These are phyloP conservation scores for Strigamia transsilvanica DNA, from an alignment of 2,888 invertebrate genomes.

Conservation along the genomic window DNA sequence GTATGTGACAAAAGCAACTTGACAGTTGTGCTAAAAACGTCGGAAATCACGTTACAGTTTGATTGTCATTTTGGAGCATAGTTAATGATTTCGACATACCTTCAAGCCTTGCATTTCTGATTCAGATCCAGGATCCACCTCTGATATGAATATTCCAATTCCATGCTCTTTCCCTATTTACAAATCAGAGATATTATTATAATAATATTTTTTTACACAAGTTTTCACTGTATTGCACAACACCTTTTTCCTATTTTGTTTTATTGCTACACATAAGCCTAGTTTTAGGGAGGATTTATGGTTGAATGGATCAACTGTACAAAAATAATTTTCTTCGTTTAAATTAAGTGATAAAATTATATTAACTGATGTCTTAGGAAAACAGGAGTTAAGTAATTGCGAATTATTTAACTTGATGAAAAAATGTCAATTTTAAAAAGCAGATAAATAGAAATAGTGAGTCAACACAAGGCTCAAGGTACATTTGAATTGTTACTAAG, in stretches of 20 bases:
- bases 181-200: slow-evolving; percentile 72
- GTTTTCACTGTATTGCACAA: too few relatives aligned
- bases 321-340: too few relatives aligned
- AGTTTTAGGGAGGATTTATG: neutral
- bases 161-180: slow-evolving; percentile 89
- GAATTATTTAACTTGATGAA: too few relatives aligned
- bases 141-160: slow-evolving; percentile 90
- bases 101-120: slow-evolving; percentile 85
- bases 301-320: neutral
- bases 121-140: slow-evolving; percentile 85
- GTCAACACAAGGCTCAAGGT: too few relatives aligned
- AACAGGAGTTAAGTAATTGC: too few relatives aligned
- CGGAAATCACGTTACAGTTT: neutral
- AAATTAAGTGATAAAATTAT: too few relatives aligned
- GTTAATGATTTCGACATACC: slow-evolving; percentile 67
- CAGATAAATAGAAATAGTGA: too few relatives aligned
- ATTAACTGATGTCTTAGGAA: too few relatives aligned
- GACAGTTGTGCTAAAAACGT: neutral
- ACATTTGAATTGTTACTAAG: too few relatives aligned
- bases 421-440: too few relatives aligned
- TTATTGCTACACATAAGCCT: slow-evolving; percentile 19
- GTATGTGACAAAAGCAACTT: too few relatives aligned
- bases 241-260: neutral
- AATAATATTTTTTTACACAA: neutral
- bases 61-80: neutral